phyloP scores from a whole-genome alignment of 2,113 vertebrate genomes.

The Poeciliopsis occidentalis region DNA sequence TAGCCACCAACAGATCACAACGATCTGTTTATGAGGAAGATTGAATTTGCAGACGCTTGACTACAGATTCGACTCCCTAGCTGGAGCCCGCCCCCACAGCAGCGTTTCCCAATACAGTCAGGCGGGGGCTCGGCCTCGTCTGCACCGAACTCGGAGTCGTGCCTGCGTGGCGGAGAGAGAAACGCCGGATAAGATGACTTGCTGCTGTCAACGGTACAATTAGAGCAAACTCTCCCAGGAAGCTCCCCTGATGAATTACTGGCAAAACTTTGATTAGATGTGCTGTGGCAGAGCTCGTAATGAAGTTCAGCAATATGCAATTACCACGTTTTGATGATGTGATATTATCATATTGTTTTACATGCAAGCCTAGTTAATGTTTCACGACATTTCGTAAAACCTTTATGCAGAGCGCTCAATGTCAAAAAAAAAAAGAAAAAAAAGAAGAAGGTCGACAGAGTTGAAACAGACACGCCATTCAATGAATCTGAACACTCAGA shows the following conservation, averaged over 20 bases:
- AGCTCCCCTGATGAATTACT: conserved; percentile 46
- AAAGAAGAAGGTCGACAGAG: no score
- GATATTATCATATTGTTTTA: conserved; percentile 62
- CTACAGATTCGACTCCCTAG: neutral
- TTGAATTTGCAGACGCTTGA: conserved; percentile 1
- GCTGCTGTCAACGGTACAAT: conserved; percentile 48
- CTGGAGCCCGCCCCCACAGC: neutral
- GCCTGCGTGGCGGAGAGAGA: conserved; percentile 9
- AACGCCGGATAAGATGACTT: conserved; percentile 21
- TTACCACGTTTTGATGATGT: conserved; percentile 64
- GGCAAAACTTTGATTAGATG: conserved; percentile 61
- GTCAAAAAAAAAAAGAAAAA: no score
- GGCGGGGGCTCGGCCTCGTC: conserved; percentile 15
- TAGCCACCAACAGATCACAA: neutral
- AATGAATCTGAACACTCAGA: no score
- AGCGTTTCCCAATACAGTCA: conserved; percentile 6
- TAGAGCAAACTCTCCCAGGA: conserved; percentile 45
- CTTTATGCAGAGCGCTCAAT: neutral
- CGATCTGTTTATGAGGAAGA: neutral
- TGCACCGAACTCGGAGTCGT: conserved; percentile 5
- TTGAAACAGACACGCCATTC: no score
- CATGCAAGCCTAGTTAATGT: conserved; percentile 61
- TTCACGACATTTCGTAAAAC: conserved; percentile 19
- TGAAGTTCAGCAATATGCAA: conserved; percentile 62
- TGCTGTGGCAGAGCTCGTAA: conserved; percentile 59